Evolutionary conservation across 1,140 invertebrate species (phyloP).

Genomic region (Anadara kagoshimensis): DNA sequence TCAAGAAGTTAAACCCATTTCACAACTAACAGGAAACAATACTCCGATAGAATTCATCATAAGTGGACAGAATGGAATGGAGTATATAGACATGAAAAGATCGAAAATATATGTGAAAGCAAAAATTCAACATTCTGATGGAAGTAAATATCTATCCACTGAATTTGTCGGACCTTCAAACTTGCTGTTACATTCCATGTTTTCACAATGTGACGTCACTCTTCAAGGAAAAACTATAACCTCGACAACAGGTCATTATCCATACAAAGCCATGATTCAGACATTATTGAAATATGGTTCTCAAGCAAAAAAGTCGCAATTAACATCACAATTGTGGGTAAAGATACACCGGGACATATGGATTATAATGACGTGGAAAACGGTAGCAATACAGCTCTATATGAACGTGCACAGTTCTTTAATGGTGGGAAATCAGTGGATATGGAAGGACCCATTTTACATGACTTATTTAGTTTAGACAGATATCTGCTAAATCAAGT

Average conservation of each 20-base stretch:
- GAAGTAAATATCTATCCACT: not conserved
- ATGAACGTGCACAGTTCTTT: slow-evolving; percentile 12
- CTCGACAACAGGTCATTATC: slow-evolving; percentile 11
- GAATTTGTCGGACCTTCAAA: slow-evolving; percentile 23
- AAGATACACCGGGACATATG: no score
- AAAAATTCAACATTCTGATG: slow-evolving; percentile 22
- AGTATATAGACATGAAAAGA: slow-evolving; percentile 14
- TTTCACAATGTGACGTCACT: slow-evolving; percentile 16
- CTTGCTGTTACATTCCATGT: slow-evolving; percentile 11
- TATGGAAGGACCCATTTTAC: slow-evolving; percentile 24
- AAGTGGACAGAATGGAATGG: slow-evolving; percentile 1
- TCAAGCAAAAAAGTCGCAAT: slow-evolving; percentile 9
- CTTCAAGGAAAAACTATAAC: slow-evolving; percentile 15
- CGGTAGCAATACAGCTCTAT: slow-evolving; percentile 18
- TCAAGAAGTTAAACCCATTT: slow-evolving; percentile 10
- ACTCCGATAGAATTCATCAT: slow-evolving; percentile 5
- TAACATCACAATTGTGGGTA: no score
- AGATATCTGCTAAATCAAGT: slow-evolving; percentile 39
- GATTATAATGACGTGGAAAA: no score
- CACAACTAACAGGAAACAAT: slow-evolving; percentile 1
- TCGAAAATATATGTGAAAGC: slow-evolving; percentile 14
- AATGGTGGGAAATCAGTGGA: slow-evolving; percentile 19
- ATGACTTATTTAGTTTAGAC: slow-evolving; percentile 37
- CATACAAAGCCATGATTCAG: slow-evolving; percentile 16
- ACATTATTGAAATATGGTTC: slow-evolving; percentile 1